Evolutionary conservation across 2,888 invertebrate species (phyloP), one percentile per base, ranked within the genome.

Genomic region (Siphonodentalium dalli): DNA sequence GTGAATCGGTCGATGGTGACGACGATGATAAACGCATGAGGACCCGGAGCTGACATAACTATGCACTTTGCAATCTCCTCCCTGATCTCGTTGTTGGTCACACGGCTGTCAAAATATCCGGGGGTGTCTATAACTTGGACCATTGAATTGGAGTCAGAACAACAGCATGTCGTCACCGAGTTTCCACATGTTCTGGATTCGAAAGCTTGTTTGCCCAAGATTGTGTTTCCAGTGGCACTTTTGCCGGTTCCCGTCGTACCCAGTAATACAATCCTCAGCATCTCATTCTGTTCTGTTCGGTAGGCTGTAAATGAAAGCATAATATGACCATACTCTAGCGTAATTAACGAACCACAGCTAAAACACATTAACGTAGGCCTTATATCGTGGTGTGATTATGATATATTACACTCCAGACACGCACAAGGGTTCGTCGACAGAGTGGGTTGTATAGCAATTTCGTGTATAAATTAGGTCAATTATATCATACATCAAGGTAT

Each of bases 1-100:
- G 33, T 33, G 33, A 33, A 1, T 33, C 33, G 5, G 2, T 18
- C 33, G 18, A 18, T 1, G n/a, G n/a, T 33, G 6, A 33, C n/a
- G 7, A 33, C 9, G 1, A 33, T 9, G n/a, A 33, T 1, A 7
- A 33, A 33, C 1, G 33, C 33, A 9, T 9, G 33, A 9, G 33
- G 11, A 33, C 9, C 11, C 18, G 33, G 33, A 6, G 33, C n/a
- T 1, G 2, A 1, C 1, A 33, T 6, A 5, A 15, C 18, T 18
- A 33, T 6, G 18, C 5, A 33, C n/a, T 33, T 7, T 9, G n/a
- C n/a, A 33, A 33, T 33, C 1, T 6, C 7, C n/a, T 6, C 0
- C 18, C n/a, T 1, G n/a, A 1, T 9, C 1, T 33, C 6, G 1
- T 0, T 1, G n/a, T 6, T 18, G 9, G 33, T 1, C 1, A 15